Conservation (phyloP, 2,113 vertebrate species). For the Gavia stellata region DNA sequence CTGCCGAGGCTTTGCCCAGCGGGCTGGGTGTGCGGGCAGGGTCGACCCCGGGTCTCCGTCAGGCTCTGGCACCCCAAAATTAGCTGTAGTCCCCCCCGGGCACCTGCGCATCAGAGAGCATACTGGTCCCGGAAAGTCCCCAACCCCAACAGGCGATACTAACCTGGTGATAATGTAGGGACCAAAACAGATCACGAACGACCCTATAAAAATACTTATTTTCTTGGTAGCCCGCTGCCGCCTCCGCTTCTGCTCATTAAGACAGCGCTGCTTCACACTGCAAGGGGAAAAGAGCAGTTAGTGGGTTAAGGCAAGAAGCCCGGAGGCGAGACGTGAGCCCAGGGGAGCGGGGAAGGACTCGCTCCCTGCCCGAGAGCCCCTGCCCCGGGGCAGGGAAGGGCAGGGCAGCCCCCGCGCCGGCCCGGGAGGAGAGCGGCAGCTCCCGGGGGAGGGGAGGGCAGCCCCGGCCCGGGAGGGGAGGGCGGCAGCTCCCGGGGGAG, state of each 20-base stretch:
- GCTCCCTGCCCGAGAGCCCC: not conserved
- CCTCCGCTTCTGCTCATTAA: slow-evolving; percentile 76
- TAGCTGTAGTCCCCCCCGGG: fast-evolving
- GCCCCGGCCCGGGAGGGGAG: not conserved
- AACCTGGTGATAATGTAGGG: slow-evolving; percentile 81
- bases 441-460: too few relatives aligned
- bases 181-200: slow-evolving; percentile 81
- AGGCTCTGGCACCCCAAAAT: not conserved
- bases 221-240: slow-evolving; percentile 75
- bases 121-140: not conserved
- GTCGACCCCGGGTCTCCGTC: fast-evolving
- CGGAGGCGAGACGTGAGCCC: not conserved
- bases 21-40: fast-evolving
- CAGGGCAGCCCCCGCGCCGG: not conserved
- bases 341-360: not conserved
- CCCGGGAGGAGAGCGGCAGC: too few relatives aligned
- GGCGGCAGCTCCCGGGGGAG: too few relatives aligned
- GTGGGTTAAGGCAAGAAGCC: not conserved
- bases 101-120: not conserved
- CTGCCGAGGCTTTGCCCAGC: not conserved
- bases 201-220: slow-evolving; percentile 80
- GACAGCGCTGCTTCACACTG: slow-evolving; percentile 80
- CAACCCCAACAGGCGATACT: not conserved
- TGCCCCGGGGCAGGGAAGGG: too few relatives aligned
- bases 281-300: not conserved